phyloP scores from a whole-genome alignment of 2,113 vertebrate genomes.

The Erythrolamprus reginae region DNA sequence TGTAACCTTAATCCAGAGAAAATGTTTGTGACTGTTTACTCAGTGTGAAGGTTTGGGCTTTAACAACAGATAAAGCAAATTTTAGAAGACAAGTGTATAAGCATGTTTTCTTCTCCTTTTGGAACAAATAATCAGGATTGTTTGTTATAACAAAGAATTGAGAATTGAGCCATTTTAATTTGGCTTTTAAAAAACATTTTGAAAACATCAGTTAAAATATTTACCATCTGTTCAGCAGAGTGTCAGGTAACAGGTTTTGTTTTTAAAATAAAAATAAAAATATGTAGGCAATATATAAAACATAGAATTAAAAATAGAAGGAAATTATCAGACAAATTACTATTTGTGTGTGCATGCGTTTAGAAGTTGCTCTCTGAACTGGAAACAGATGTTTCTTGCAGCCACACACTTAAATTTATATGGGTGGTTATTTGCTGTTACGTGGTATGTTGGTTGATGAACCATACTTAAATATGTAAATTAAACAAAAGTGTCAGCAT shows the following conservation, averaged over 20 bases:
- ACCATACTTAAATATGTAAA: conserved; percentile 7
- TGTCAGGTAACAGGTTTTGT: neutral
- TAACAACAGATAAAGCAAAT: neutral
- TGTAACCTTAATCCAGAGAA: neutral
- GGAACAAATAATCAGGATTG: neutral
- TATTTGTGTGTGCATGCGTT: neutral
- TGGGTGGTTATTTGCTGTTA: neutral
- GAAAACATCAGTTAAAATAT: conserved; percentile 10
- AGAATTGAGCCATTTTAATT: neutral
- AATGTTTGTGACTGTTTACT: neutral
- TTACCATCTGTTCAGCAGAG: conserved; percentile 19
- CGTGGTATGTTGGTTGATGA: neutral
- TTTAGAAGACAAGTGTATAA: neutral
- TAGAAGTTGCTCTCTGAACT: conserved; percentile 1
- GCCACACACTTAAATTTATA: neutral
- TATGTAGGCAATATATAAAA: neutral
- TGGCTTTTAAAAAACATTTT: conserved; percentile 23
- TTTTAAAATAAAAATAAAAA: neutral
- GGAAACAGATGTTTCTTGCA: conserved; percentile 25
- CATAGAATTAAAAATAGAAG: neutral
- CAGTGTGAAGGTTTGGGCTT: neutral
- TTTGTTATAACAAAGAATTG: neutral
- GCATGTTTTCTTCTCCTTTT: neutral
- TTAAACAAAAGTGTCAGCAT: conserved; percentile 4
- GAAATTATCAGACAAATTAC: neutral